Conservation (phyloP, 2,797 vertebrate species). For the Philypnodon macrostomus region DNA sequence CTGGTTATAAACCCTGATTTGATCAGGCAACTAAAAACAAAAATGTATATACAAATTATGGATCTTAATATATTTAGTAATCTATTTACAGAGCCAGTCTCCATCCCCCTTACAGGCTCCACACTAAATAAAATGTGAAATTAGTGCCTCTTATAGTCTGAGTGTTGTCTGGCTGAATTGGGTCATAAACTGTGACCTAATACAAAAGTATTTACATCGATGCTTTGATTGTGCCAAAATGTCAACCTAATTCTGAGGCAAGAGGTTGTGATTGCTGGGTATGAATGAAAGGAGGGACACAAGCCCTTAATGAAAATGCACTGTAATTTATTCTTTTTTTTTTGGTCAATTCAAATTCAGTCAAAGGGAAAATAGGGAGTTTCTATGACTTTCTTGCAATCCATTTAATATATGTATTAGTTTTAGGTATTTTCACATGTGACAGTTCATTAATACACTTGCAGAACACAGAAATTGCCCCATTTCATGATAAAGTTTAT, state of each 20-base stretch:
- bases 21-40: conserved; percentile 14
- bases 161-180: conserved; percentile 14
- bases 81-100: too few relatives aligned
- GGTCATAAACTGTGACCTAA: not conserved
- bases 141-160: conserved; percentile 1
- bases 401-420: too few relatives aligned
- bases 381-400: conserved; percentile 44
- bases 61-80: not conserved
- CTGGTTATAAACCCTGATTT: conserved; percentile 19
- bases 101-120: not conserved
- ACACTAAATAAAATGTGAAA: conserved; percentile 1
- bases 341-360: conserved; percentile 44
- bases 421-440: conserved; percentile 39
- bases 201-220: conserved; percentile 30
- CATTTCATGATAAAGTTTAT: conserved; percentile 37
- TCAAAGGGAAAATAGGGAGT: conserved; percentile 24
- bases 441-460: conserved; percentile 29
- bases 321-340: conserved; percentile 77
- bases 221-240: conserved; percentile 68
- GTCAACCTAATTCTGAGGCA: conserved; percentile 33
- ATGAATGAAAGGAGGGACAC: conserved; percentile 18
- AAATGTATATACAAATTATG: too few relatives aligned
- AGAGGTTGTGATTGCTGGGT: conserved; percentile 38
- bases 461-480: conserved; percentile 34
- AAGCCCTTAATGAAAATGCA: conserved; percentile 59